Base-by-base conservation (phyloP, 2,888 invertebrate species). In the Cantharis rustica region DNA sequence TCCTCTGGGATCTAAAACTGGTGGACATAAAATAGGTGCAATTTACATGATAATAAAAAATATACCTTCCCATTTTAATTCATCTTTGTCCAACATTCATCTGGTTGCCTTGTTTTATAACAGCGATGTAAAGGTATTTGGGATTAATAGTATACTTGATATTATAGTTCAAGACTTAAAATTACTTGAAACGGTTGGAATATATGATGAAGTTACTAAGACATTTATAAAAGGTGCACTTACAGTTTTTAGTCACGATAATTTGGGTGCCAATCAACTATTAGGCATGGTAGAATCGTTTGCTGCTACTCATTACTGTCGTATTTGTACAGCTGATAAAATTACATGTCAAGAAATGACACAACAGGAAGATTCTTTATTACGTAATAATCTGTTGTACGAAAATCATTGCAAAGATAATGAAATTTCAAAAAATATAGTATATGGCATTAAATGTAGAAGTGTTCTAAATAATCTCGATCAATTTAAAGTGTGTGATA, bases 261-360 rank as follows among this genome's bases (percentile, higher is more conserved):
- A n/a, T n/a, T n/a, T n/a, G n/a, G n/a, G n/a, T n/a, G n/a, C n/a
- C n/a, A n/a, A 82, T 68, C 69, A 62, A 13, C 16, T 83, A 10
- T 79, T 68, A 31, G 81, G 82, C 13, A 70, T 82, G 72, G 80
- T 80, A 4, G 81, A 83, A 74, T 82, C 81, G 20, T 83, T 83
- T 75, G 71, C 68, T 62, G 82, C 83, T 11, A 77, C 66, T n/a
- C 73, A 81, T 68, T 82, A 63, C 71, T 83, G 81, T 75, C 68
- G 82, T 69, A 76, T 80, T 73, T 83, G 83, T 75, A 26, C 76
- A 11, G 47, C 71, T 20, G 62, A 71, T 20, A 82, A 79, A 74
- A 23, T 27, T 62, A 61, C 10, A 9, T 68, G 47, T 20, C 63
- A 47, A 17, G 74, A 62, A 26, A n/a, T 75, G 15, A 73, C 27